A percentile compares a stretch with the other conserved stretches of the same genome.
Evolutionary conservation across 1,140 invertebrate genomes (phyloP).

Genomic region (Lordiphosa collinella): DNA sequence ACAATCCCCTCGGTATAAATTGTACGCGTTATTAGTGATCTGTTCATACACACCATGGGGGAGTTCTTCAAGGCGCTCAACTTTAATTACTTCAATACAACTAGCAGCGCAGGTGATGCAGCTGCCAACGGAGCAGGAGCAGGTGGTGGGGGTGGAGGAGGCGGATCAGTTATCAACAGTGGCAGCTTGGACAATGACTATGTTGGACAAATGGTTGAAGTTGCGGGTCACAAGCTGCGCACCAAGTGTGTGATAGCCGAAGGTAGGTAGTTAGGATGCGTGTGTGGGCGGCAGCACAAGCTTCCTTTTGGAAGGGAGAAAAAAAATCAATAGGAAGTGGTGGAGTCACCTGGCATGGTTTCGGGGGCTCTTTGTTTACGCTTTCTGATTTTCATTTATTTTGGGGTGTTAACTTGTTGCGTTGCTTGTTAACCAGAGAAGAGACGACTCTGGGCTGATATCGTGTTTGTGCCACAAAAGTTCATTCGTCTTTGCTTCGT

Average conservation of each 20-base stretch:
- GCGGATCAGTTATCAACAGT: constrained; percentile 24
- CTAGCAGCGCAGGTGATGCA: constrained; percentile 63
- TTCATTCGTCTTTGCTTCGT: constrained; percentile 16
- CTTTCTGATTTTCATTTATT: constrained; percentile 46
- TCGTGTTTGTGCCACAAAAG: neutral
- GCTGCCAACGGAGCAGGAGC: constrained; percentile 30
- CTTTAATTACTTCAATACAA: constrained; percentile 89
- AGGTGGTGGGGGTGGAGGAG: constrained; percentile 16
- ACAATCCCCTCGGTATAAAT: constrained; percentile 17
- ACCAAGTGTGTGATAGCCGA: constrained; percentile 95
- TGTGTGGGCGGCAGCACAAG: neutral
- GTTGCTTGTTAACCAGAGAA: constrained; percentile 16
- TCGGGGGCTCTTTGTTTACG: constrained; percentile 37
- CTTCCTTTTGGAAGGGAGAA: constrained; percentile 1
- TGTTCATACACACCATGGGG: constrained; percentile 83
- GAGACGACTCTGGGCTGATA: neutral
- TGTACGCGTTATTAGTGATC: constrained; percentile 12
- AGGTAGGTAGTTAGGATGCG: constrained; percentile 82
- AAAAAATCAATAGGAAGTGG: constrained; percentile 59
- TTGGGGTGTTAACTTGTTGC: constrained; percentile 34
- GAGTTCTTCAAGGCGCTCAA: constrained; percentile 91
- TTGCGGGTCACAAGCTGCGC: constrained; percentile 92
- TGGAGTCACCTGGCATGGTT: constrained; percentile 10
- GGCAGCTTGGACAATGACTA: constrained; percentile 88
- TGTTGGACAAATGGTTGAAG: constrained; percentile 93